Evolutionary conservation across 2,113 vertebrate genomes (phyloP).

Genomic region (Bubo blakistoni): DNA sequence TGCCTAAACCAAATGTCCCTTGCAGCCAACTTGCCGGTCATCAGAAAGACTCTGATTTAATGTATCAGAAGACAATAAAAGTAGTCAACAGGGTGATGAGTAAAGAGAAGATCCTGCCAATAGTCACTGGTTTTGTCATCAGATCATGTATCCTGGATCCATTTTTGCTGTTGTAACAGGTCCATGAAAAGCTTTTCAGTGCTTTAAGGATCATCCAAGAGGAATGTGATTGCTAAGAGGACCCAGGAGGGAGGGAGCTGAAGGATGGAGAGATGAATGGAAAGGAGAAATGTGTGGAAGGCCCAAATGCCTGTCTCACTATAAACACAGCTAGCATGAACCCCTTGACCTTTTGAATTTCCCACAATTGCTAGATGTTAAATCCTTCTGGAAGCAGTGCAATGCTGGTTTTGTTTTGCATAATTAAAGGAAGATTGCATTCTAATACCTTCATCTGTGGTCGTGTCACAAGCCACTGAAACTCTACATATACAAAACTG

Average conservation of each 20-base stretch:
- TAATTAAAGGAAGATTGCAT: conserved; percentile 20
- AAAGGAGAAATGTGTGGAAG: background rate
- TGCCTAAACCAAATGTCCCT: background rate
- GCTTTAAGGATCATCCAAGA: background rate
- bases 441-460: background rate
- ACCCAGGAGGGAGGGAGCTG: background rate
- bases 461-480: background rate
- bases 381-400: background rate
- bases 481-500: background rate
- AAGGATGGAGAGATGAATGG: background rate
- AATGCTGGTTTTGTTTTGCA: conserved; percentile 2
- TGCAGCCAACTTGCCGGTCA: background rate
- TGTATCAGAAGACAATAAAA: background rate
- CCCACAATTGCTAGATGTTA: background rate
- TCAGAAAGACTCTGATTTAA: background rate
- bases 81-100: background rate
- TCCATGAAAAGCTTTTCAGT: background rate
- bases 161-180: background rate
- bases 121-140: background rate
- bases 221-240: background rate
- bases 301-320: background rate
- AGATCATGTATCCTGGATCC: background rate
- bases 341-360: background rate
- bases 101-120: background rate
- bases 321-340: background rate